These are phyloP conservation scores for Tangara arthus DNA, from an alignment of 2,797 vertebrate genomes.

Conservation along the genomic window DNA sequence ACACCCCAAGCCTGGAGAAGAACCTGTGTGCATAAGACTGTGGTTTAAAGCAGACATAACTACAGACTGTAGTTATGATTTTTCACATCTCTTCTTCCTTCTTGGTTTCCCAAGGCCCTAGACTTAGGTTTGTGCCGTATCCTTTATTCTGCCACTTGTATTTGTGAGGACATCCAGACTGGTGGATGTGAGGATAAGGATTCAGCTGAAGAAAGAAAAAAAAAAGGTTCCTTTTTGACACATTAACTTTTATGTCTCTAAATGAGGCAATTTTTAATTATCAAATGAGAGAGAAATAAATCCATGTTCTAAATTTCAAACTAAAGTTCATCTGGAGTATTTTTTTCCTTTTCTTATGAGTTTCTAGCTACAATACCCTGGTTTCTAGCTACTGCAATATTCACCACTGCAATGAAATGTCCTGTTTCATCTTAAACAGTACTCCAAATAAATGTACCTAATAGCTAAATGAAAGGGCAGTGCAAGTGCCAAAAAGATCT, in stretches of 20 bases:
- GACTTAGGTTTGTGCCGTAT: rapidly evolving
- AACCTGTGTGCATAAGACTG: not conserved
- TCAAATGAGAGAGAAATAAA: not conserved
- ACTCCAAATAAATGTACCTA: not conserved
- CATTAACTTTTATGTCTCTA: rapidly evolving
- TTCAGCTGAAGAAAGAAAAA: not conserved
- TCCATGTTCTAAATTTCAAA: not conserved
- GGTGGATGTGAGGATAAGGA: not conserved
- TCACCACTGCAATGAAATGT: not conserved
- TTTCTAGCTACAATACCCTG: not conserved
- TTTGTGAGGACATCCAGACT: not conserved
- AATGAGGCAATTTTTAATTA: not conserved
- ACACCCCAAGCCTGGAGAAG: not conserved
- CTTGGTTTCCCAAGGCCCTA: not conserved
- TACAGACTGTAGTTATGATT: not conserved
- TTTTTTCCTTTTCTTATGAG: not conserved
- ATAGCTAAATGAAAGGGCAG: not conserved
- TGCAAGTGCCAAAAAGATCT: not conserved
- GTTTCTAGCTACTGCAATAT: not conserved
- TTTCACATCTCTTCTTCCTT: not conserved
- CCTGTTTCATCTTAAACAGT: not conserved
- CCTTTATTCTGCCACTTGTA: not conserved
- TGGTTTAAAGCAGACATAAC: not conserved
- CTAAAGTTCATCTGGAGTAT: not conserved
- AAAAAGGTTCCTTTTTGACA: not conserved